These are phyloP conservation scores for Diplodus puntazzo DNA, from an alignment of 2,797 vertebrate species.

Conservation along the genomic window DNA sequence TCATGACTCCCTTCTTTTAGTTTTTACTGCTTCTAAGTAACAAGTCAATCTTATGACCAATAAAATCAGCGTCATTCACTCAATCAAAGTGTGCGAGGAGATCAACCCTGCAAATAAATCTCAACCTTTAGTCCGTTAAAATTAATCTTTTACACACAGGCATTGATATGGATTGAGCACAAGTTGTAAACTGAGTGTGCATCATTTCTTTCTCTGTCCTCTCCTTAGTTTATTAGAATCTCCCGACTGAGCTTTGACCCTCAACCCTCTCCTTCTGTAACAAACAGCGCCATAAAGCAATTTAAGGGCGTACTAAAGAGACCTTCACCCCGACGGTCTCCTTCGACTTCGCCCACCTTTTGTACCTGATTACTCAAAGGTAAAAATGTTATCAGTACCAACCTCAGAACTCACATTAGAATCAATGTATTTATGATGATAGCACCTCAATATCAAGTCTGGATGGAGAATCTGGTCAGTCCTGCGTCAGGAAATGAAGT, in stretches of 20 bases:
- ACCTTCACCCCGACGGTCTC: constrained; percentile 57
- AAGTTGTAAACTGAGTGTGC: constrained; percentile 15
- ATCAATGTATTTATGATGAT: not conserved
- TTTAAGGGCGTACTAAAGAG: constrained; percentile 52
- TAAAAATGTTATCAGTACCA: not conserved
- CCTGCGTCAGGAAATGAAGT: not conserved
- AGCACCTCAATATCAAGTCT: not conserved
- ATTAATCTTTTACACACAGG: constrained; percentile 61
- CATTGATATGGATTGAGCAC: constrained; percentile 31
- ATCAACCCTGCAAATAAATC: constrained; percentile 5
- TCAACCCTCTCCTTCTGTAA: constrained; percentile 42
- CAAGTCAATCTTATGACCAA: constrained; percentile 49
- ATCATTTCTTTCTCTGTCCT: constrained; percentile 21
- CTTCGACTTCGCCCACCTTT: constrained; percentile 49
- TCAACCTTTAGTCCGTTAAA: constrained; percentile 19
- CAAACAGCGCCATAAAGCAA: constrained; percentile 77
- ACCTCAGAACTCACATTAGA: not conserved
- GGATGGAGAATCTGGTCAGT: not conserved
- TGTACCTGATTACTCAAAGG: constrained; percentile 15
- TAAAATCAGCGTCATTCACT: constrained; percentile 67
- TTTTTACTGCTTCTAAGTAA: constrained; percentile 68
- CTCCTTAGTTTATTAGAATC: constrained; percentile 31
- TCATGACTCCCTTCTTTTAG: constrained; percentile 42
- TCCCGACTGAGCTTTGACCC: constrained; percentile 66
- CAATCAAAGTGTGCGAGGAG: constrained; percentile 25